Evolutionary conservation across 1,140 invertebrate genomes (phyloP).

Genomic region (Drosophila ficusphila): DNA sequence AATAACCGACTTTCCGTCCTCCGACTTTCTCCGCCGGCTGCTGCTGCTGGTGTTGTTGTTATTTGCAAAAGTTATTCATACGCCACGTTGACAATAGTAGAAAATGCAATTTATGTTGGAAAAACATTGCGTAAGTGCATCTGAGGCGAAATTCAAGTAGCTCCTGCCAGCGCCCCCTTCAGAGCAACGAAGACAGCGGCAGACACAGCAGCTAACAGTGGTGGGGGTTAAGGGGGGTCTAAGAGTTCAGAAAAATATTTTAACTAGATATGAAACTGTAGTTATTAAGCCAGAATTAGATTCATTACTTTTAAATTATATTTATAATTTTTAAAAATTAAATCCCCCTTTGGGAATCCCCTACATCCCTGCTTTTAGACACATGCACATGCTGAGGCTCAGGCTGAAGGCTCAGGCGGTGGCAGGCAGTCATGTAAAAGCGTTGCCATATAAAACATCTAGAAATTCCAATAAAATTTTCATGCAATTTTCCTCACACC

Average conservation of each 20-base stretch:
- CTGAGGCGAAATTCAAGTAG: constrained; percentile 64
- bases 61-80: constrained; percentile 67
- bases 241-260: neutral
- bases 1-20: constrained; percentile 46
- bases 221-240: neutral
- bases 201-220: constrained; percentile 11
- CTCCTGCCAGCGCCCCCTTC: constrained; percentile 25
- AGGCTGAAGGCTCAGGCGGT: constrained; percentile 44
- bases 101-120: constrained; percentile 72
- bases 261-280: no score
- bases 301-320: no score
- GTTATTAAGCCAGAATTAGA: no score
- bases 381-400: constrained; percentile 35
- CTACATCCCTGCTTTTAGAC: neutral
- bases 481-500: constrained; percentile 61
- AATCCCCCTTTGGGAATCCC: neutral
- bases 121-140: constrained; percentile 71
- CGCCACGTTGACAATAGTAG: constrained; percentile 68
- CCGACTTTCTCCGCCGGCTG: constrained; percentile 10
- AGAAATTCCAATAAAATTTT: constrained; percentile 69
- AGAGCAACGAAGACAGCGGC: constrained; percentile 15
- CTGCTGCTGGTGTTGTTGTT: constrained; percentile 36
- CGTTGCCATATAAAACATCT: constrained; percentile 66
- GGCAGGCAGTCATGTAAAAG: constrained; percentile 58
- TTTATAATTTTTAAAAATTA: neutral